Evolutionary conservation across 1,140 invertebrate genomes (phyloP), one percentile per base, ranked within the genome.

Genomic region (Drosophila tani): DNA sequence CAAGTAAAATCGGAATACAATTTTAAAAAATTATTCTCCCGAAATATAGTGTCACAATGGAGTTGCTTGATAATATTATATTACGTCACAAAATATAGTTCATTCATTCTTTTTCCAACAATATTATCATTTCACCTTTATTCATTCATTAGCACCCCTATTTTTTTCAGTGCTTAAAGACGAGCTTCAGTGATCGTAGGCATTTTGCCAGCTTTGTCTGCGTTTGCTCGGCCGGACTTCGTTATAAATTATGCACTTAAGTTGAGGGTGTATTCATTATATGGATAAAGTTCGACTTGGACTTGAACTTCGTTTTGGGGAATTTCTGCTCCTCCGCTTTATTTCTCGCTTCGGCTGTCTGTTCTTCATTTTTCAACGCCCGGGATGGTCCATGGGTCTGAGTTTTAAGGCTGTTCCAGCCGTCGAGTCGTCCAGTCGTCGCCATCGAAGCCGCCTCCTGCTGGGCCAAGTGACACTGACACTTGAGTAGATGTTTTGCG

Each of bases 201-300:
- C 59, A 62, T 49, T 64, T 63, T 55, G n/a, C 53, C 43, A 50
- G 59, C 71, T 64, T 75, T 65, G 59, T 57, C 73, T 45, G 49
- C 64, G 38, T 47, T 45, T 60, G 45, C 76, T 63, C 51, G 69
- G 69, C 79, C 75, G 70, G 82, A 71, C 85, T 81, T 90, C 85
- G 86, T 90, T 90, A 90, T 90, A 90, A 90, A 90, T 90, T 90
- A 90, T 90, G 85, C 85, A 90, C 85, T 90, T 90, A 90, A 90
- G 85, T 90, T 90, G 85, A 90, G 85, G 85, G 85, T 90, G 85
- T 91, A 82, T 90, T 90, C 85, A 88, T 90, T 90, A 90, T 88
- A 66, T 56, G 71, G 80, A 87, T 87, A 87, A 88, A 88, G 80
- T 81, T 88, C 79, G 85, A 82, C 56, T 76, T 76, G 74, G 71